Conservation (phyloP, 2,113 vertebrate species). For the Myanophis thanlyinensis region DNA sequence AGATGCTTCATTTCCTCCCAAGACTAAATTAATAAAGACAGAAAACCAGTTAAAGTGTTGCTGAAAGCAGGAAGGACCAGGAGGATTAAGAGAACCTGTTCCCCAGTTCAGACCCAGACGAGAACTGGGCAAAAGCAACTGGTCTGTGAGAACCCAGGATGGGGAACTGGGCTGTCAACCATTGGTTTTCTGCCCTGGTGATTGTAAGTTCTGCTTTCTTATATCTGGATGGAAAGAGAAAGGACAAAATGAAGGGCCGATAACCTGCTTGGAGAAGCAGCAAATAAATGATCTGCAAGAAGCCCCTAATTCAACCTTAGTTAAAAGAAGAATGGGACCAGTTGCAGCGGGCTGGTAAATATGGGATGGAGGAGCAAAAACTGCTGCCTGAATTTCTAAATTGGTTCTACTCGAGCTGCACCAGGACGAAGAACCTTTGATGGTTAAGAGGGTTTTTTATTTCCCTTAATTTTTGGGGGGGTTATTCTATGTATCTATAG, state of each 20-base stretch:
- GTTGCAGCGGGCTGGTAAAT: neutral
- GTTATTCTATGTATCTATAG: neutral
- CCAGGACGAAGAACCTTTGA: neutral
- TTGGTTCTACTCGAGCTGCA: neutral
- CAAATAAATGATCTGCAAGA: neutral
- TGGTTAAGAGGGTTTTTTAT: neutral
- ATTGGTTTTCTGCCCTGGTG: slow-evolving; percentile 78
- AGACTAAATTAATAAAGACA: slow-evolving; percentile 43
- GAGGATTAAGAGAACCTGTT: neutral
- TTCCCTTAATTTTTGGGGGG: neutral
- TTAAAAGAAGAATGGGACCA: neutral
- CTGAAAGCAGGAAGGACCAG: neutral
- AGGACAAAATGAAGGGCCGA: neutral
- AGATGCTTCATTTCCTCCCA: neutral
- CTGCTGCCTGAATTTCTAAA: neutral
- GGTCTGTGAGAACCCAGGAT: slow-evolving; percentile 51
- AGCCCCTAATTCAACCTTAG: neutral
- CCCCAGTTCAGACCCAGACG: neutral
- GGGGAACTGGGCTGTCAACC: slow-evolving; percentile 84
- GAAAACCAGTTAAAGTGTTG: rapidly evolving
- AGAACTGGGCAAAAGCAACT: neutral
- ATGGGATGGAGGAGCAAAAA: neutral
- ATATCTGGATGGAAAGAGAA: neutral
- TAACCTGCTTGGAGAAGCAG: neutral
- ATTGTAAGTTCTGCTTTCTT: slow-evolving; percentile 72